Evolutionary conservation across 2,113 vertebrate species (phyloP).

Genomic region (Cyprinodon variegatus): DNA sequence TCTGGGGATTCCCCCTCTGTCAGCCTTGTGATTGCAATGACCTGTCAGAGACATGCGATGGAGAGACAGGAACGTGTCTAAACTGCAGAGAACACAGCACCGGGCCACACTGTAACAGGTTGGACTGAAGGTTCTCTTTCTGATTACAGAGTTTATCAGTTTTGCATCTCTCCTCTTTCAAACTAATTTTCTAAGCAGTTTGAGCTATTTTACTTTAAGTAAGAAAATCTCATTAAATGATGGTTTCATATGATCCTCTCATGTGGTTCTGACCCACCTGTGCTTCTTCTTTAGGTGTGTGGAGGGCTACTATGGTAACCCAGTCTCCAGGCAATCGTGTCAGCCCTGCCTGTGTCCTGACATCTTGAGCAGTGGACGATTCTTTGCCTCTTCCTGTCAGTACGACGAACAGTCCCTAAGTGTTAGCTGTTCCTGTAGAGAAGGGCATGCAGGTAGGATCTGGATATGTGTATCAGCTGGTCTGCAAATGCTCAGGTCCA

Average conservation of each 20-base stretch:
- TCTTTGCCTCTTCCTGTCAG: conserved; percentile 85
- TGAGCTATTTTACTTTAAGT: not conserved
- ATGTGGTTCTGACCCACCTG: not conserved
- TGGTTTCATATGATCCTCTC: not conserved
- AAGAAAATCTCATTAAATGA: not conserved
- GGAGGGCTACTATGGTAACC: conserved; percentile 85
- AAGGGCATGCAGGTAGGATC: conserved; percentile 82
- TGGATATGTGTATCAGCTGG: not conserved
- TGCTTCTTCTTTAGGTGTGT: conserved; percentile 78
- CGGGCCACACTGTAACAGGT: conserved; percentile 83
- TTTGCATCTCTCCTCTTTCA: not conserved
- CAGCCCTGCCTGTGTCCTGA: conserved; percentile 86
- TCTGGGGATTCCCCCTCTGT: conserved; percentile 87
- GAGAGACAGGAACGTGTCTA: conserved; percentile 77
- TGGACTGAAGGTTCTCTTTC: not conserved
- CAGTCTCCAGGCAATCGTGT: conserved; percentile 76
- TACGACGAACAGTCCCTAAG: conserved; percentile 75
- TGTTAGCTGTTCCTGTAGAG: conserved; percentile 80
- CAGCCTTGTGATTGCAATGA: conserved; percentile 81
- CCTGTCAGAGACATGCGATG: conserved; percentile 80
- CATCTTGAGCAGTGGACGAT: conserved; percentile 73
- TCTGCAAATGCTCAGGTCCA: not conserved
- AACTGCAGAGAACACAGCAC: conserved; percentile 76
- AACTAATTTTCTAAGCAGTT: not conserved
- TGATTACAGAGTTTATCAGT: not conserved